Percentiles rank a stretch among this genome's conserved stretches.
Evolutionary conservation across 2,797 vertebrate species (phyloP).

Genomic region (Cyclopterus lumpus): DNA sequence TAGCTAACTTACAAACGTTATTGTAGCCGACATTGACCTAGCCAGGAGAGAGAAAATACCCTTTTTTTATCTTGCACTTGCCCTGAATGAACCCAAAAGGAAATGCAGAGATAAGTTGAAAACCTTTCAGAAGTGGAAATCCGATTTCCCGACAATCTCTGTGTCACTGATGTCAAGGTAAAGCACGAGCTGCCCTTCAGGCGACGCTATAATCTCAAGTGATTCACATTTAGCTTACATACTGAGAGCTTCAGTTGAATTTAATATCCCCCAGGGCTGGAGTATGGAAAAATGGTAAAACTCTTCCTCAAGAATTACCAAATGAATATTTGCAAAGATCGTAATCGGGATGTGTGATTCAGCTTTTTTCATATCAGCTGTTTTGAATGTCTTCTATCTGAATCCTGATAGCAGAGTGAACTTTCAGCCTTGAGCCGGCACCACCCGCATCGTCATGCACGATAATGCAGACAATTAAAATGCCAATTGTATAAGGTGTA

Average conservation of each 20-base stretch:
- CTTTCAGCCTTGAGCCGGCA: constrained; percentile 40
- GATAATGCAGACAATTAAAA: constrained; percentile 52
- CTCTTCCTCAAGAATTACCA: neutral
- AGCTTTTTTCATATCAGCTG: constrained; percentile 35
- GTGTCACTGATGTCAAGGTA: neutral
- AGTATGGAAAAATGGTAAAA: neutral
- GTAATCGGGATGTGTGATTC: constrained; percentile 4
- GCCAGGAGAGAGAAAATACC: too few species aligned
- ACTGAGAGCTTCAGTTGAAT: neutral
- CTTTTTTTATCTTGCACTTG: neutral
- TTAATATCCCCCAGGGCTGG: neutral
- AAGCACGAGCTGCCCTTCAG: neutral
- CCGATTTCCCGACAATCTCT: neutral
- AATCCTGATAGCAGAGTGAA: constrained; percentile 32
- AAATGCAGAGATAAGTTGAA: constrained; percentile 1
- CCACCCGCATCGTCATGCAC: neutral
- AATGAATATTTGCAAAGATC: neutral
- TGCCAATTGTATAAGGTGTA: neutral
- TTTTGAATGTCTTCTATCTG: constrained; percentile 33
- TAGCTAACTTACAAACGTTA: neutral
- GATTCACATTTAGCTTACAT: constrained; percentile 14
- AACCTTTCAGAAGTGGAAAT: constrained; percentile 2
- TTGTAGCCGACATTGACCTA: neutral
- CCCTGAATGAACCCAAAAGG: neutral
- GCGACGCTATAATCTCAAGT: neutral